Evolutionary conservation across 2,113 vertebrate genomes (phyloP).

Genomic region (Silurus glanis): DNA sequence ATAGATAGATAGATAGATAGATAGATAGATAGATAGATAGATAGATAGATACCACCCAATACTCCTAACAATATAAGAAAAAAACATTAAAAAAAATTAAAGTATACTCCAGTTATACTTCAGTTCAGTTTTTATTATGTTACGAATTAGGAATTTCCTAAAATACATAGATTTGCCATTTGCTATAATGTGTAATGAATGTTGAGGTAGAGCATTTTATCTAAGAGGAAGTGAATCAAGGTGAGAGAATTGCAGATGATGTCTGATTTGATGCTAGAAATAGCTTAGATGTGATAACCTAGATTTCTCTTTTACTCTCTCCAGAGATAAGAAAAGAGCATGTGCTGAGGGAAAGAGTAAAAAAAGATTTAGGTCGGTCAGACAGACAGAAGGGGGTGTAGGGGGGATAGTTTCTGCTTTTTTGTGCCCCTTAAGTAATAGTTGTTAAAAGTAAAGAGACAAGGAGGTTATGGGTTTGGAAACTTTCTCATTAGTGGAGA

Average conservation of each 20-base stretch:
- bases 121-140: too few species aligned
- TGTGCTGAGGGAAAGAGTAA: constrained; percentile 27
- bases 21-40: too few species aligned
- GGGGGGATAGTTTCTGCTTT: neutral
- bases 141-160: neutral
- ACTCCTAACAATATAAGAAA: too few species aligned
- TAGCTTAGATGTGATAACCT: constrained; percentile 45
- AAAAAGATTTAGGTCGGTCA: constrained; percentile 46
- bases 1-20: too few species aligned
- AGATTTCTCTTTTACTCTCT: constrained; percentile 49
- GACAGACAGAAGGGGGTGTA: neutral
- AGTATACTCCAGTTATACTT: too few species aligned
- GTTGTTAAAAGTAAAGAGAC: neutral
- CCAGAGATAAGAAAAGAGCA: constrained; percentile 36
- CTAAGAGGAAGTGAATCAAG: constrained; percentile 4
- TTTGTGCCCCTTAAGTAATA: neutral
- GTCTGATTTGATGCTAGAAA: constrained; percentile 34
- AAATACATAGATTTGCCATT: neutral
- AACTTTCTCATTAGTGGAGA: neutral
- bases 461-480: neutral
- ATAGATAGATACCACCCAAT: too few species aligned
- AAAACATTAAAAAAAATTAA: too few species aligned
- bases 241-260: constrained; percentile 22
- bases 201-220: constrained; percentile 21
- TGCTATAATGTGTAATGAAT: neutral